These are phyloP conservation scores for Diadophis punctatus DNA, from an alignment of 2,113 vertebrate genomes.

Conservation along the genomic window DNA sequence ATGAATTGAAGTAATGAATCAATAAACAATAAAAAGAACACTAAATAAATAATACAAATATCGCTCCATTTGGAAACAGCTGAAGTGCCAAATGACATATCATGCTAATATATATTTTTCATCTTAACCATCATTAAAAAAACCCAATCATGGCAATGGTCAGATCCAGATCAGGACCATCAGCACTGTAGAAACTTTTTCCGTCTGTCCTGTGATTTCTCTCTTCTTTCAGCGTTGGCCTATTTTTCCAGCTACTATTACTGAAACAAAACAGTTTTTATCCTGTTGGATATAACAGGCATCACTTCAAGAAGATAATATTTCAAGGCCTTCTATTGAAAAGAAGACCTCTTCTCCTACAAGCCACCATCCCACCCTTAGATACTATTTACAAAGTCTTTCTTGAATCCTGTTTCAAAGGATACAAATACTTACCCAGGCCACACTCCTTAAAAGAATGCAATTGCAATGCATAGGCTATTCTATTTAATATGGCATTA, in stretches of 20 bases:
- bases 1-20: not conserved
- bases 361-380: slow-evolving; percentile 34
- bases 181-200: not conserved
- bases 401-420: slow-evolving; percentile 28
- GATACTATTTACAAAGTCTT: slow-evolving; percentile 36
- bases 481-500: slow-evolving; percentile 49
- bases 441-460: slow-evolving; percentile 24
- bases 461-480: slow-evolving; percentile 26
- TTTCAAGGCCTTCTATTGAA: slow-evolving; percentile 42
- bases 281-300: slow-evolving; percentile 31
- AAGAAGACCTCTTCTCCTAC: slow-evolving; percentile 39
- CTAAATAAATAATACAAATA: not conserved
- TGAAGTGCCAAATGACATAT: not conserved
- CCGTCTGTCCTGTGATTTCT: not conserved
- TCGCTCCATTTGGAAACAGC: not conserved
- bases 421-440: slow-evolving; percentile 18
- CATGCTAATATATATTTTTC: not conserved
- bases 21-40: not conserved
- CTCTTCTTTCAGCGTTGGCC: not conserved
- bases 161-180: not conserved
- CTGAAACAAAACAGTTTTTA: not conserved
- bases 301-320: slow-evolving; percentile 51
- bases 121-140: not conserved
- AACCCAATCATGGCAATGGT: not conserved
- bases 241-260: not conserved